Conservation (phyloP, 2,888 invertebrate species). For the Saturnia japonica region DNA sequence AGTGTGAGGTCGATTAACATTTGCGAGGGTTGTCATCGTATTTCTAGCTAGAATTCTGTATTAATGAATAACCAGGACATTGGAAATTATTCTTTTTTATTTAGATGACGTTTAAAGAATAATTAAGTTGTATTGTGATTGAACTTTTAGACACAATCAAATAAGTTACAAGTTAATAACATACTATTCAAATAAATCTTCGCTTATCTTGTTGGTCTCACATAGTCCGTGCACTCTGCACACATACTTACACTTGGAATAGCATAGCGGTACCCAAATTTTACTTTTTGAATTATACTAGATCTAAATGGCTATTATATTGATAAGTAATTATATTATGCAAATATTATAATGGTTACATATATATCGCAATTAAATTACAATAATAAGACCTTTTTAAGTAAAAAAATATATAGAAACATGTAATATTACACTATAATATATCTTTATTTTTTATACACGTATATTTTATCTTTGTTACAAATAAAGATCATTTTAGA, state of each 20-base stretch:
- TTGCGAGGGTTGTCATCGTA: slow-evolving; percentile 42
- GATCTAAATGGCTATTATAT: too few relatives aligned
- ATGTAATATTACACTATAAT: too few relatives aligned
- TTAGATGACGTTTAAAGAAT: neutral
- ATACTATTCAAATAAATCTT: neutral
- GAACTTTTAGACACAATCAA: neutral
- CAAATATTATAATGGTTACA: too few relatives aligned
- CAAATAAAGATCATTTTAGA: too few relatives aligned
- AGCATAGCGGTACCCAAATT: neutral
- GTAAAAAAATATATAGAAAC: too few relatives aligned
- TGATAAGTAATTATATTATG: too few relatives aligned
- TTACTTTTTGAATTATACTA: too few relatives aligned
- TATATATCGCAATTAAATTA: too few relatives aligned
- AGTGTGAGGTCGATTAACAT: slow-evolving; percentile 60
- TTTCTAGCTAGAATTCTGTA: neutral
- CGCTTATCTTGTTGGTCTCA: neutral
- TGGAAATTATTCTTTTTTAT: neutral
- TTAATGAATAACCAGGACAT: neutral
- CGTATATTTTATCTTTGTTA: too few relatives aligned
- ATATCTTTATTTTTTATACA: too few relatives aligned
- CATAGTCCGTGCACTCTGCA: neutral
- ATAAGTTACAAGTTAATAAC: neutral
- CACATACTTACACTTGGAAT: neutral
- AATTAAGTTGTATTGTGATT: neutral
- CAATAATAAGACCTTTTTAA: too few relatives aligned